phyloP scores from a whole-genome alignment of 2,797 vertebrate genomes.

The Galaxias olidus region DNA sequence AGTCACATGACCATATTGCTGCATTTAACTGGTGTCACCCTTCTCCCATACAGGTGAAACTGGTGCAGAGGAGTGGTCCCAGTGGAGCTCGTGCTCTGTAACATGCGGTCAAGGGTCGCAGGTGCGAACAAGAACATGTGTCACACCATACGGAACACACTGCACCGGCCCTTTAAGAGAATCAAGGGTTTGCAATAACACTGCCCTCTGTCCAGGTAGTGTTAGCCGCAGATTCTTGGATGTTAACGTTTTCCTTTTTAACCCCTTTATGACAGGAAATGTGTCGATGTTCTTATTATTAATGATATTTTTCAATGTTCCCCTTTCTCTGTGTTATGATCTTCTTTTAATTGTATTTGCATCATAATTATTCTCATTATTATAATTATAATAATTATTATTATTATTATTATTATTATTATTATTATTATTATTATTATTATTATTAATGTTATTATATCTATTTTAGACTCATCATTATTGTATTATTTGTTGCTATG shows the following conservation, averaged over 20 bases:
- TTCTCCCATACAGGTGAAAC: constrained; percentile 99
- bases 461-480: constrained; percentile 48
- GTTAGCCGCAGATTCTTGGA: constrained; percentile 92
- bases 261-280: constrained; percentile 35
- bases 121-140: constrained; percentile 99
- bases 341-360: constrained; percentile 32
- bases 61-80: constrained; percentile 99
- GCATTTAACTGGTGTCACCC: constrained; percentile 87
- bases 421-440: constrained; percentile 22
- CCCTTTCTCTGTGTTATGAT: not conserved
- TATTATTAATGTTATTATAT: constrained; percentile 28
- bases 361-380: constrained; percentile 22
- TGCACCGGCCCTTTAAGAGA: constrained; percentile 99
- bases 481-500: constrained; percentile 28
- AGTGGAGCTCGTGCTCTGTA: constrained; percentile 99
- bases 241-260: constrained; percentile 61
- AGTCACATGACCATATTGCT: constrained; percentile 74
- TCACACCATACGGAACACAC: constrained; percentile 99
- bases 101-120: constrained; percentile 99
- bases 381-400: constrained; percentile 31
- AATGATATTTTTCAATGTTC: constrained; percentile 51
- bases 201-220: constrained; percentile 99
- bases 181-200: constrained; percentile 99
- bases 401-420: constrained; percentile 27
- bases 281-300: constrained; percentile 52